Evolutionary conservation across 2,797 vertebrate genomes (phyloP), one percentile per base, ranked within the genome.

Genomic region (Setipinna tenuifilis): DNA sequence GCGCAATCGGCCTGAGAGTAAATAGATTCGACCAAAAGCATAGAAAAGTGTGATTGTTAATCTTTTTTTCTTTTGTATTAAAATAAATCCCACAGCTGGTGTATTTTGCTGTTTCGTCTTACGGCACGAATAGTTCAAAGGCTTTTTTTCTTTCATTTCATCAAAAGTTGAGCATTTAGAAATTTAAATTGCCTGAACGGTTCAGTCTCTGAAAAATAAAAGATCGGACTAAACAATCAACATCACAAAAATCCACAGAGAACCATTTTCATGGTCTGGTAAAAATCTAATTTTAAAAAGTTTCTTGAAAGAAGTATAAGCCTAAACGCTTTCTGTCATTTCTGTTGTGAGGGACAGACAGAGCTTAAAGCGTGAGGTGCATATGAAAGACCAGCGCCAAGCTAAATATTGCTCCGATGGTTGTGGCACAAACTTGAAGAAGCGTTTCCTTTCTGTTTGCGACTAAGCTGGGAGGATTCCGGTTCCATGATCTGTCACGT

Each of bases 251-350:
- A 5, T 71, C 31, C 54, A 31, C 9, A 11, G n/a, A 81, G 25
- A 19, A 81, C 54, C 19, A 41, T 23, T 86, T 85, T 86, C 46
- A 83, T 81, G 85, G 81, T 84, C 81, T 86, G 44, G 9, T 41
- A 80, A 54, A 50, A 68, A 68, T 50, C 50, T n/a, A 6, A 41
- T 84, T 84, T 50, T 16, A 46, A 25, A 12, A 59, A 85, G 54
- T 41, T 23, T 75, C 59, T 75, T 50, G 41, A 61, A 81, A 57
- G 41, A 46, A 84, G 21, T n/a, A n/a, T n/a, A n/a, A 41, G 35
- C 35, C 35, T 21, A 2, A 14, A 17, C 12, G 85, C 31, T 84
- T 50, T 86, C 25, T 10, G 65, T 12, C 65, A 68, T 28, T 31
- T 16, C 25, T 41, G 5, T 28, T 25, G 28, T 31, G 25, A 25